phyloP scores from a whole-genome alignment of 2,888 invertebrate genomes.

The Automeris io region DNA sequence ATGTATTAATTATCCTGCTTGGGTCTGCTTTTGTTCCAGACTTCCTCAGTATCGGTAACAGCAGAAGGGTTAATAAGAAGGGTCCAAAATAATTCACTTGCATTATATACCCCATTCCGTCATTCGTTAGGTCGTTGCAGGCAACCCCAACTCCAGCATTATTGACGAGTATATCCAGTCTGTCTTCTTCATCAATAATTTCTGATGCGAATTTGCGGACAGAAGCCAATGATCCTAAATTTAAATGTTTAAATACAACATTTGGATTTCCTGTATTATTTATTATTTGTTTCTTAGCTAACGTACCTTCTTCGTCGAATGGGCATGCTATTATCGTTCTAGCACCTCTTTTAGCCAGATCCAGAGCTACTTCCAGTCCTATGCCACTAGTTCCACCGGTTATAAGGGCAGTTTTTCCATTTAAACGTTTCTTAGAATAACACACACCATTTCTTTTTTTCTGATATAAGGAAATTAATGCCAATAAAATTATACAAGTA shows the following conservation, averaged over 20 bases:
- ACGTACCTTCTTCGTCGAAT: conserved; percentile 48
- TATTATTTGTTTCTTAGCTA: conserved; percentile 77
- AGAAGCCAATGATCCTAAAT: conserved; percentile 84
- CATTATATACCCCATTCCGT: conserved; percentile 91
- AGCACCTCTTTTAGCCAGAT: conserved; percentile 58
- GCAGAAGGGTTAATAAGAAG: conserved; percentile 91
- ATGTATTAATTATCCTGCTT: conserved; percentile 86
- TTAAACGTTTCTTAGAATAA: conserved; percentile 18
- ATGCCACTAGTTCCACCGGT: conserved; percentile 64
- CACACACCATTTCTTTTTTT: conserved; percentile 29
- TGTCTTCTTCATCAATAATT: conserved; percentile 81
- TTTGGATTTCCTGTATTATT: conserved; percentile 81
- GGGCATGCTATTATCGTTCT: conserved; percentile 62
- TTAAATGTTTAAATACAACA: conserved; percentile 82
- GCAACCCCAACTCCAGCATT: conserved; percentile 89
- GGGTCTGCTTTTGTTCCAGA: conserved; percentile 72
- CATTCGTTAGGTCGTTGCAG: conserved; percentile 79
- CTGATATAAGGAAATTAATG: no score
- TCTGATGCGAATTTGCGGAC: conserved; percentile 88
- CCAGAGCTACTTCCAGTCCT: conserved; percentile 56
- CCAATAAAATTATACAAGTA: no score
- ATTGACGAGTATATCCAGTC: conserved; percentile 89
- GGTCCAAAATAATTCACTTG: conserved; percentile 96
- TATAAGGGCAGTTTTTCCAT: conserved; percentile 33
- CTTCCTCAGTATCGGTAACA: conserved; percentile 86